These are phyloP conservation scores for Caenorhabditis brenneri DNA, from an alignment of 1,140 invertebrate genomes.

Conservation along the genomic window DNA sequence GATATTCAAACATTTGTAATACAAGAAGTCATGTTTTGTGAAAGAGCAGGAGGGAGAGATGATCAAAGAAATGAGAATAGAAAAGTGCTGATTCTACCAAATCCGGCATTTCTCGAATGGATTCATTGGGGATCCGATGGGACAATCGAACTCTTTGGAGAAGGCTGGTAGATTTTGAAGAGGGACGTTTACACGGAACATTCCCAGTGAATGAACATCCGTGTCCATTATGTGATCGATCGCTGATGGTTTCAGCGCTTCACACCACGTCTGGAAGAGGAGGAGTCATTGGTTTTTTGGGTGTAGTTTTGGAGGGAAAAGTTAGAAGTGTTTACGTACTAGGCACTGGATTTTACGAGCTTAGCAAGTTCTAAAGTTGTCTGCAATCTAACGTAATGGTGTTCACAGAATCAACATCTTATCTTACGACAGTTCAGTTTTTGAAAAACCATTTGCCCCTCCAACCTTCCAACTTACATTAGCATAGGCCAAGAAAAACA, in stretches of 20 bases:
- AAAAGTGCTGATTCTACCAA: constrained; percentile 75
- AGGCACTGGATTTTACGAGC: too few species aligned
- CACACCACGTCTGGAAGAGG: constrained; percentile 58
- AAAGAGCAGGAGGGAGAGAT: not conserved
- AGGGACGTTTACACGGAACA: constrained; percentile 74
- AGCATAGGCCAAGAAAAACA: constrained; percentile 58
- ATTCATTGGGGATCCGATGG: constrained; percentile 74
- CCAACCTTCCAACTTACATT: constrained; percentile 56
- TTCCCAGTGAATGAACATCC: constrained; percentile 56
- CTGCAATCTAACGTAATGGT: too few species aligned
- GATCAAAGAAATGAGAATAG: not conserved
- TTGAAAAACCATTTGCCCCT: too few species aligned
- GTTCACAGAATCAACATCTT: too few species aligned
- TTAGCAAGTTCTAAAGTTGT: too few species aligned
- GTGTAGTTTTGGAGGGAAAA: too few species aligned
- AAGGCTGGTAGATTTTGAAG: constrained; percentile 75
- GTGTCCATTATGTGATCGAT: constrained; percentile 59
- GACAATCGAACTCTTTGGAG: constrained; percentile 74
- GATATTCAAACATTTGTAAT: not conserved
- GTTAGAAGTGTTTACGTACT: too few species aligned
- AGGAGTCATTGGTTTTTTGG: too few species aligned
- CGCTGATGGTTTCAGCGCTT: constrained; percentile 54
- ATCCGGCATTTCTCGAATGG: constrained; percentile 75
- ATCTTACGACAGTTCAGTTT: too few species aligned
- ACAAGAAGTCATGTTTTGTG: not conserved